Evolutionary conservation across 23 tunicate genomes (phyloP).

Genomic region (Botrylloides violaceus): DNA sequence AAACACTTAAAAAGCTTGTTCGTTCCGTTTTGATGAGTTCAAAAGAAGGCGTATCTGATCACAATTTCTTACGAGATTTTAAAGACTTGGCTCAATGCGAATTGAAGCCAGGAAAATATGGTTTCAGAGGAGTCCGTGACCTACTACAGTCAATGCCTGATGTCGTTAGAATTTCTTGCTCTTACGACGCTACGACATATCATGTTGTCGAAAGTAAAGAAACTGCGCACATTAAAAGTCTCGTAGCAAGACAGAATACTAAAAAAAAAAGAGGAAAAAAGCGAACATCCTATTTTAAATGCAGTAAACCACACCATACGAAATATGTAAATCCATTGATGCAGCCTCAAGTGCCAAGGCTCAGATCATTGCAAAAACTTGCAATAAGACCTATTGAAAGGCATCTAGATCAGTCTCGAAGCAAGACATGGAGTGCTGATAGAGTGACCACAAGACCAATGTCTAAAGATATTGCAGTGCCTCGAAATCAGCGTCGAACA

Average conservation of each 20-base stretch:
- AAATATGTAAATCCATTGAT: not conserved
- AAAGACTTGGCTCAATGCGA: slow-evolving; percentile 6
- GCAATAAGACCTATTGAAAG: not conserved
- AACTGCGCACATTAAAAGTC: slow-evolving; percentile 53
- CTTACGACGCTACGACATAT: slow-evolving; percentile 30
- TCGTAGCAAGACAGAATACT: slow-evolving; percentile 56
- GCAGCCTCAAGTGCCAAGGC: not conserved
- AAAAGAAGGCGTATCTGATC: slow-evolving; percentile 55
- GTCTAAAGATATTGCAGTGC: too few species aligned
- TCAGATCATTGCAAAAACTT: not conserved
- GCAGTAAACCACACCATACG: not conserved
- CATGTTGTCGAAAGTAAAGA: slow-evolving; percentile 44
- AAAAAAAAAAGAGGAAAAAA: slow-evolving; percentile 11
- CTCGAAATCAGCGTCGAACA: not conserved
- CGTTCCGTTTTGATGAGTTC: slow-evolving; percentile 68
- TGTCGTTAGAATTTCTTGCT: slow-evolving; percentile 33
- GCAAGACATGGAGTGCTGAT: too few species aligned
- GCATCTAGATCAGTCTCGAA: not conserved
- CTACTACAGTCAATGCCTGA: slow-evolving; percentile 41
- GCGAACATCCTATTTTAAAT: not conserved
- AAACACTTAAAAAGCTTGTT: slow-evolving; percentile 37
- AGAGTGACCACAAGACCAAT: too few species aligned
- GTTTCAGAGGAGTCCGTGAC: slow-evolving; percentile 41
- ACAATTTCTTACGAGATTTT: not conserved
- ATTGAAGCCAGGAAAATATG: slow-evolving; percentile 47